These are phyloP conservation scores for Caradrina clavipalpis DNA, from an alignment of 2,888 invertebrate genomes.

Conservation along the genomic window DNA sequence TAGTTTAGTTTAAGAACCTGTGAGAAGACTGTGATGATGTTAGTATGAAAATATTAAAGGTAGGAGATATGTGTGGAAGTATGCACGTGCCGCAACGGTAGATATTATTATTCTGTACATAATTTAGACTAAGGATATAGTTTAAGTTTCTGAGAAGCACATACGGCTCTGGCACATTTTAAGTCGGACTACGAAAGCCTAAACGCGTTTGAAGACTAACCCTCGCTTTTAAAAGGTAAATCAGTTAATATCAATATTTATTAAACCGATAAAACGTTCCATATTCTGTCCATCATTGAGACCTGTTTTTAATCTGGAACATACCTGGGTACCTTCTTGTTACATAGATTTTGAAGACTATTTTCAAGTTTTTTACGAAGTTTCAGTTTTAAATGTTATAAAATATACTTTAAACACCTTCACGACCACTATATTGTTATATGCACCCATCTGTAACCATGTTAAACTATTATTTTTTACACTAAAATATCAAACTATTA, in stretches of 20 bases:
- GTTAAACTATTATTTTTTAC: too few relatives aligned
- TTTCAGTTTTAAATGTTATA: too few relatives aligned
- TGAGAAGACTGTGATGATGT: conserved; percentile 90
- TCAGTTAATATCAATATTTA: background rate
- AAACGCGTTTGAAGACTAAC: background rate
- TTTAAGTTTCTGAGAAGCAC: conserved; percentile 53
- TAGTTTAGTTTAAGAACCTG: conserved; percentile 80
- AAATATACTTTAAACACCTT: too few relatives aligned
- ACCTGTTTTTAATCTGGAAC: too few relatives aligned
- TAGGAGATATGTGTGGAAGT: conserved; percentile 75
- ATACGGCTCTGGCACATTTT: conserved; percentile 67
- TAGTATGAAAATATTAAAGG: conserved; percentile 79
- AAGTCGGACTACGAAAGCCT: background rate
- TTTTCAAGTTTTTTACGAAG: too few relatives aligned
- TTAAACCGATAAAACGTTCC: too few relatives aligned
- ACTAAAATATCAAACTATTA: too few relatives aligned
- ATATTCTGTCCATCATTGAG: too few relatives aligned
- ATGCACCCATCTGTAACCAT: too few relatives aligned
- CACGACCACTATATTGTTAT: too few relatives aligned
- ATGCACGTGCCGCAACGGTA: conserved; percentile 56
- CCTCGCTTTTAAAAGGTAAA: background rate
- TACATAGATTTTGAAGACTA: too few relatives aligned
- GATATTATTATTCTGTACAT: conserved; percentile 61
- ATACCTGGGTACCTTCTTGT: too few relatives aligned
- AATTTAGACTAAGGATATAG: conserved; percentile 55